Evolutionary conservation across 2,113 vertebrate genomes (phyloP), one percentile per base, ranked within the genome.

Genomic region (Jacana jacana): DNA sequence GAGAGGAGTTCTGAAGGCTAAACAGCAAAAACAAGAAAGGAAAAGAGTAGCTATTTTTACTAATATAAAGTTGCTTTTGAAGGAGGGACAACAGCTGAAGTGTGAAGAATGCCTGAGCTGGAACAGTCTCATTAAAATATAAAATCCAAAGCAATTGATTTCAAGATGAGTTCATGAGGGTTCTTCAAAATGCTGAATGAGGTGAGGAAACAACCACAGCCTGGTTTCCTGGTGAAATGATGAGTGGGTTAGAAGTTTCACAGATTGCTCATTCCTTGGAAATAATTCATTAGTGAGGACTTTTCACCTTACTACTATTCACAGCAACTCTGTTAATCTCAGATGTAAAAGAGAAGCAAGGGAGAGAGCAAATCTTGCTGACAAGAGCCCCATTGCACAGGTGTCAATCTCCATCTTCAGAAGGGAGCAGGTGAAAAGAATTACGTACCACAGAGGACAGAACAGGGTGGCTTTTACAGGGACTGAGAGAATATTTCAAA

Each of bases 241-340:
- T 82, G 31, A 89, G 17, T 31, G 55, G 12, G 14, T 52, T 72
- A 83, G 54, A 51, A 91, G 58, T 73, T 25, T 51, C 2, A 3
- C 25, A 51, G 51, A 37, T 25, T 60, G 54, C 17, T 94, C 24
- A 39, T 60, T 88, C 54, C 54, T 46, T 42, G 71, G 66, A 94
- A 82, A 81, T 72, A 82, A 91, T 82, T 94, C 79, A 68, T 95
- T 93, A 96, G 64, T 0, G 0, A 93, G 33, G n/a, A 96, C 91
- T 96, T 96, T 88, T 95, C 79, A 86, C 91, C 82, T 96, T 57
- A 37, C 51, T 77, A 46, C 89, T 80, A 14, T 63, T 93, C 87
- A 22, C n/a, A 93, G 78, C 28, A 73, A 17, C 33, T 89, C 58
- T 37, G 19, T 4, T 20, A 81, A 63, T 63, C 37, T 81, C 76